Evolutionary conservation across 2,797 vertebrate species (phyloP).

Genomic region (Lagorchestes hirsutus): DNA sequence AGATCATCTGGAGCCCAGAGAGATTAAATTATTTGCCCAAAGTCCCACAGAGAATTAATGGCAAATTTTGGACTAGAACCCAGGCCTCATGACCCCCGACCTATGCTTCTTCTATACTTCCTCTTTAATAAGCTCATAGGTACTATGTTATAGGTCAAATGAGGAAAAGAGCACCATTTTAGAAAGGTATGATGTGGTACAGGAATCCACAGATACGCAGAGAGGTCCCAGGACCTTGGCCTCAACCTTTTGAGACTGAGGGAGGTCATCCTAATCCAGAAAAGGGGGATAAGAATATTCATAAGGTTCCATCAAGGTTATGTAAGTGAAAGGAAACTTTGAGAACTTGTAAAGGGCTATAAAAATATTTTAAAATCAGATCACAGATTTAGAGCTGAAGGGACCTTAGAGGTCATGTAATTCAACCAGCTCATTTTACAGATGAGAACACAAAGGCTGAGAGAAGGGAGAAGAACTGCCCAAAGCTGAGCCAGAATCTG

Average conservation of each 20-base stretch:
- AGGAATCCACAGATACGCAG: not conserved
- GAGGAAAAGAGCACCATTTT: not conserved
- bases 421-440: not conserved
- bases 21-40: constrained; percentile 29
- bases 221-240: not conserved
- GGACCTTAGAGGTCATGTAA: not conserved
- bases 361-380: not conserved
- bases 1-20: constrained; percentile 41
- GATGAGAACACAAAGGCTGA: not conserved
- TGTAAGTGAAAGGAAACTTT: not conserved
- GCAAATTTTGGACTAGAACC: constrained; percentile 21
- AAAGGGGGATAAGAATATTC: not conserved
- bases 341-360: not conserved
- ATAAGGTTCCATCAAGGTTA: not conserved
- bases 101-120: not conserved
- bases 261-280: not conserved
- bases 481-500: not conserved
- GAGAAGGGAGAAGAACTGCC: not conserved
- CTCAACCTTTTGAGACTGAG: not conserved
- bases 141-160: not conserved
- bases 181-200: not conserved
- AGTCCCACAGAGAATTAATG: not conserved
- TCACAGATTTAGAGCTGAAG: not conserved
- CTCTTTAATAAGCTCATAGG: not conserved
- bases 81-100: not conserved